phyloP scores from a whole-genome alignment of 2,113 vertebrate species.

The Isichthys henryi region DNA sequence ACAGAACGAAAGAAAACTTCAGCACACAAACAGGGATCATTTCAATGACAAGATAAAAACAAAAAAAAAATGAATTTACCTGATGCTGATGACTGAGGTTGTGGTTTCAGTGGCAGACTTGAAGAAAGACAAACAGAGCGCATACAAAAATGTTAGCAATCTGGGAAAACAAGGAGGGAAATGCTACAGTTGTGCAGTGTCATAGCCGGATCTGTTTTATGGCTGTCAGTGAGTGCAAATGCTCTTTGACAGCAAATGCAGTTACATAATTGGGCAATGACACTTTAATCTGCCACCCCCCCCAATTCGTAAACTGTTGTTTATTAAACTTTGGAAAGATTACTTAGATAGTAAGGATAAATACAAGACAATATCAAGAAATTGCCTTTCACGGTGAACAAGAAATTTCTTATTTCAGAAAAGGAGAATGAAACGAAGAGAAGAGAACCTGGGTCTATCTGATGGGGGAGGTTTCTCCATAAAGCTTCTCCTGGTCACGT shows the following conservation, averaged over 20 bases:
- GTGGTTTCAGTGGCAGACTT: constrained; percentile 60
- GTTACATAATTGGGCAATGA: background rate
- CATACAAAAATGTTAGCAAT: background rate
- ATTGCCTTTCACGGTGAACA: background rate
- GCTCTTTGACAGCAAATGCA: background rate
- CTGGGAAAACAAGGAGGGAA: background rate
- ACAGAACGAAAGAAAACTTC: background rate
- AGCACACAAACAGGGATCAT: background rate
- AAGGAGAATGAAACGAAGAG: background rate
- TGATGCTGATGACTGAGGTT: constrained; percentile 50
- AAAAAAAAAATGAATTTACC: constrained; percentile 35
- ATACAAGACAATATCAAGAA: background rate
- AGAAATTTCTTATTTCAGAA: background rate
- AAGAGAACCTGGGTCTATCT: constrained; percentile 54
- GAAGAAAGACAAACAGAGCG: constrained; percentile 19
- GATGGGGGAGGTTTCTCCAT: constrained; percentile 63
- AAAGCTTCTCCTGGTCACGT: constrained; percentile 69
- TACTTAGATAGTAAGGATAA: background rate
- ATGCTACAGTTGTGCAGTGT: background rate
- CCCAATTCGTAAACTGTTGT: background rate
- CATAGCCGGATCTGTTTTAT: background rate
- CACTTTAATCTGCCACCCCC: background rate
- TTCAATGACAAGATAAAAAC: background rate
- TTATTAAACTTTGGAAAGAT: background rate
- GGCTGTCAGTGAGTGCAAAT: background rate